Conservation (phyloP, 2,797 vertebrate genomes). For the Cossypha caffra region DNA sequence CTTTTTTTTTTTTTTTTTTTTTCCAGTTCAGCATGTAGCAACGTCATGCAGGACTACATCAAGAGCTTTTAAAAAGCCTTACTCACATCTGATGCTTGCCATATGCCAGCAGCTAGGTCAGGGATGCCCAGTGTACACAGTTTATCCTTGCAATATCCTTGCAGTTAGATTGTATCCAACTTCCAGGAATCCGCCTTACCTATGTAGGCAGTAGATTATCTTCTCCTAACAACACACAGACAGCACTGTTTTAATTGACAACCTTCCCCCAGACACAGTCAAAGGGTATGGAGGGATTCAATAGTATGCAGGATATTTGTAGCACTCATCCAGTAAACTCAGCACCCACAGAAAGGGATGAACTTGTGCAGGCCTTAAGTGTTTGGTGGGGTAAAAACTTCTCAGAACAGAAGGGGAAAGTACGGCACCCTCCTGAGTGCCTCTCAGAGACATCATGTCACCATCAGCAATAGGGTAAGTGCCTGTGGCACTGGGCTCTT, state of each 20-base stretch:
- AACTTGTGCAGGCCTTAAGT: background rate
- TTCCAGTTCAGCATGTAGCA: background rate
- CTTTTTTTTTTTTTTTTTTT: background rate
- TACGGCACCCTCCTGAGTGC: background rate
- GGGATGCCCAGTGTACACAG: background rate
- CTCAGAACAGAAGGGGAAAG: background rate
- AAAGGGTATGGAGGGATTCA: background rate
- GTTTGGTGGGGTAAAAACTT: background rate
- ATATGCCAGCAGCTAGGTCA: background rate
- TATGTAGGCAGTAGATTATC: background rate
- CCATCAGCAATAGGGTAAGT: background rate
- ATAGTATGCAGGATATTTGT: background rate
- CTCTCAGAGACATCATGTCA: background rate
- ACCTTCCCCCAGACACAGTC: fast-evolving
- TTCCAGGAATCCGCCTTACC: background rate
- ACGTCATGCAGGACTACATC: background rate
- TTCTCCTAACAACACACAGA: background rate
- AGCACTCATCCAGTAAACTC: background rate
- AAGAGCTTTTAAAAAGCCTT: background rate
- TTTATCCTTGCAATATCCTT: background rate
- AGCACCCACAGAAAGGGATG: background rate
- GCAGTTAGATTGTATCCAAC: background rate
- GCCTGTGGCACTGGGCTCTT: background rate
- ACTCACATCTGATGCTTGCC: background rate
- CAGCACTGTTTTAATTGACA: background rate